phyloP scores from a whole-genome alignment of 2,113 vertebrate species.

The Gavia stellata region DNA sequence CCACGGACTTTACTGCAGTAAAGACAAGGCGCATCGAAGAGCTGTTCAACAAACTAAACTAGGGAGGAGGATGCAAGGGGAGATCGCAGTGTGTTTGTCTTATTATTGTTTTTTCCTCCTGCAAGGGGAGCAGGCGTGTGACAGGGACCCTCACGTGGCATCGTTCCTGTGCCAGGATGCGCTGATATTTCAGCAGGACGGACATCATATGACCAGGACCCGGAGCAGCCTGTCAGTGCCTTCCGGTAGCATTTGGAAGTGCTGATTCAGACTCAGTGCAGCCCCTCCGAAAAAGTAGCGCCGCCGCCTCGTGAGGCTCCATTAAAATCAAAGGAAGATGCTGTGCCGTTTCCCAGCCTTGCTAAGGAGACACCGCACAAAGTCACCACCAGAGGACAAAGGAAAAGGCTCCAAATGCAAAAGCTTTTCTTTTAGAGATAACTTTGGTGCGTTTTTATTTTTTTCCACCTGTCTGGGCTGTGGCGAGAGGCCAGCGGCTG shows the following conservation, averaged over 20 bases:
- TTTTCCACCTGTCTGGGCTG: neutral
- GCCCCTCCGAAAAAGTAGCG: neutral
- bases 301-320: neutral
- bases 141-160: rapidly evolving
- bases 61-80: neutral
- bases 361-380: rapidly evolving
- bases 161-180: rapidly evolving
- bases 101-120: rapidly evolving
- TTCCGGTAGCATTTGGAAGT: neutral
- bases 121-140: neutral
- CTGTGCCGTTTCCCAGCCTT: neutral
- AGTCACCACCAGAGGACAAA: neutral
- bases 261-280: neutral
- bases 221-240: neutral
- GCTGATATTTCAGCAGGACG: neutral
- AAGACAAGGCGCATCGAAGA: neutral
- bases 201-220: neutral
- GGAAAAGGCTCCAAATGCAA: neutral
- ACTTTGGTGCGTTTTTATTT: neutral
- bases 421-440: neutral
- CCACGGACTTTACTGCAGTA: neutral
- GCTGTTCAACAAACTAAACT: neutral
- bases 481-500: neutral
- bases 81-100: neutral
- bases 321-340: neutral